Base-by-base conservation (phyloP, 1,140 invertebrate genomes). In the Drosophila bipectinata region DNA sequence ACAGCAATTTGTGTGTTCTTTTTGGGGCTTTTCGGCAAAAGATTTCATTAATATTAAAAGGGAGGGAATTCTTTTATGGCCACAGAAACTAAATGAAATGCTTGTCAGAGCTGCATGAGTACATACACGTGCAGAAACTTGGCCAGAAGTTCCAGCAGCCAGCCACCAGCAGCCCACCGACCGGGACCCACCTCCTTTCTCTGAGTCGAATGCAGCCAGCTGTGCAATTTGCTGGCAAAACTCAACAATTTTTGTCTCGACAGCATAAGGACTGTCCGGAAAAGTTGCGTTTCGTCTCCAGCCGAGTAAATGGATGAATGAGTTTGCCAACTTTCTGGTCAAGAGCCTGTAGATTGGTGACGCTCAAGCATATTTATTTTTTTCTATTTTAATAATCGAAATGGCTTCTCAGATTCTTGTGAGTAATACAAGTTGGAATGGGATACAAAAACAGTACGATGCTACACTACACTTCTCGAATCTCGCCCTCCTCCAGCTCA, bases 11-110 rank as follows among this genome's bases (percentile, higher is more conserved):
- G 57, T 85, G 47, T 66, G 56, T 51, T 69, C 28, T 47, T 69
- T 69, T 69, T 37, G 15, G 79, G 18, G 37, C 45, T 45, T 56
- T 72, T 72, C 48, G 51, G 9, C 56, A 64, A 84, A 85, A 84
- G 77, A 80, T 87, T 87, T 81, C 71, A 85, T 85, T 80, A 87
- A 85, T 85, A 85, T 87, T 72, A 81, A 68, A 78, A 74, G 45
- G 60, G 48, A 44, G 54, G 45, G 44, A 58, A 60, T 72, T 63
- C 61, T 61, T 62, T 64, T 48, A 66, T 53, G 52, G 39, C 60
- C 71, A 54, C 72, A 75, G 55, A 69, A 81, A 81, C 64, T 79
- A 79, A 84, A 85, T 85, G 81, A 80, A 84, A 85, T 57, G 77
- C 77, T 85, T 84, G 77, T 77, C 79, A 71, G 55, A 56, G 56